phyloP scores from a whole-genome alignment of 2,888 invertebrate genomes.

The Pachydiplax longipennis region DNA sequence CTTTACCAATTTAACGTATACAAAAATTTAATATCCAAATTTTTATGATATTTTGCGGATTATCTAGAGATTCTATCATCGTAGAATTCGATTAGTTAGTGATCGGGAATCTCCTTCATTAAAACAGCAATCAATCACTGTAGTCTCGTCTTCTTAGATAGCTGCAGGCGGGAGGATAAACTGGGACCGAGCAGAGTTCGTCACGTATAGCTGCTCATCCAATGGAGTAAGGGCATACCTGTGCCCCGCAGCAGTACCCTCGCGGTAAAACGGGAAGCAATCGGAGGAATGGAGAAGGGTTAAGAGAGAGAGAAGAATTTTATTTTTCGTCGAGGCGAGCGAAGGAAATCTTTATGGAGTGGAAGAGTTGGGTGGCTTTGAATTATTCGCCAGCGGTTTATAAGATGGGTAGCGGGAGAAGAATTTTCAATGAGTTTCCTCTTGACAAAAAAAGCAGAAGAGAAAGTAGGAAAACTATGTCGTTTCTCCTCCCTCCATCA shows the following conservation, averaged over 20 bases:
- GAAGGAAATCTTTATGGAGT: background rate
- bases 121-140: too few species aligned
- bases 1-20: too few species aligned
- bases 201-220: background rate
- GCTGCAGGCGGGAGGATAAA: background rate
- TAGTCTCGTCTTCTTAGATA: too few species aligned
- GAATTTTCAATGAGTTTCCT: background rate
- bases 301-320: background rate
- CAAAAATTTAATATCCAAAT: too few species aligned
- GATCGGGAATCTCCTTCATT: too few species aligned
- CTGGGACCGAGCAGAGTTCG: background rate
- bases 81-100: too few species aligned
- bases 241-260: background rate
- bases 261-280: background rate
- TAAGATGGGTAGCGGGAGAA: background rate
- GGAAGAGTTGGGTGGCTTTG: background rate
- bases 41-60: too few species aligned
- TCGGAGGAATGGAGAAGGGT: background rate
- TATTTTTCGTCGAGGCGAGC: background rate
- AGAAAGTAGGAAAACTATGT: background rate
- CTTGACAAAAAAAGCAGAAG: background rate
- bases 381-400: slow-evolving; percentile 24
- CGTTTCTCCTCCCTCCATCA: background rate
- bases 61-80: too few species aligned
- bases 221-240: background rate